phyloP scores from a whole-genome alignment of 2,797 vertebrate species.

The Distichodus sexfasciatus region DNA sequence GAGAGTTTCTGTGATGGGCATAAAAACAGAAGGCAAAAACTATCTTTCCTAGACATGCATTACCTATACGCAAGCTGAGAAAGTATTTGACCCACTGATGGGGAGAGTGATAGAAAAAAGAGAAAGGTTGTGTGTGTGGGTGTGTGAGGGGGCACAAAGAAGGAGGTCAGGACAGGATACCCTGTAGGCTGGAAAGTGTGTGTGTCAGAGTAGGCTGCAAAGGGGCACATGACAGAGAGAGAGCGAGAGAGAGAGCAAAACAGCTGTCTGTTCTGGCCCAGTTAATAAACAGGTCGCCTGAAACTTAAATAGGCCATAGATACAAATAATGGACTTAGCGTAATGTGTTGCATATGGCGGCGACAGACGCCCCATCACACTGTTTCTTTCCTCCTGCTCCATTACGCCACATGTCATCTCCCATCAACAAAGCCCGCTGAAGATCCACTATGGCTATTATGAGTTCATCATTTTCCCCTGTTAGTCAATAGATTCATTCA shows the following conservation, averaged over 20 bases:
- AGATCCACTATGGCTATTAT: constrained; percentile 16
- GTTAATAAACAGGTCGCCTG: constrained; percentile 36
- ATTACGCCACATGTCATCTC: constrained; percentile 24
- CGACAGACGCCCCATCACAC: constrained; percentile 33
- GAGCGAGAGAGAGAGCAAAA: constrained; percentile 19
- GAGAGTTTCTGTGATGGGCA: no score
- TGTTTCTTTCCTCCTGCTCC: constrained; percentile 21
- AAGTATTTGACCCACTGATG: no score
- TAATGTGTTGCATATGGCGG: constrained; percentile 47
- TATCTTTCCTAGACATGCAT: no score
- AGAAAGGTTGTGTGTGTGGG: no score
- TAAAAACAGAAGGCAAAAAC: no score
- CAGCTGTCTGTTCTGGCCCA: constrained; percentile 58
- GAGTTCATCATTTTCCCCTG: neutral
- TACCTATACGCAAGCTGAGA: no score
- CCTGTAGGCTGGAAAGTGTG: no score
- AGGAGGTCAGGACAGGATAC: no score
- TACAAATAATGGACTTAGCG: constrained; percentile 44
- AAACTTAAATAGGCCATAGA: constrained; percentile 38
- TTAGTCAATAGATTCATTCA: constrained; percentile 8
- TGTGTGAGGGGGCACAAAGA: no score
- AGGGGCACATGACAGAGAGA: constrained; percentile 8
- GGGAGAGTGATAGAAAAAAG: no score
- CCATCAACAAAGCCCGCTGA: constrained; percentile 29
- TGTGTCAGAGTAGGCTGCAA: no score